These are phyloP conservation scores for Dioctria linearis DNA, from an alignment of 2,888 invertebrate genomes.

Conservation along the genomic window DNA sequence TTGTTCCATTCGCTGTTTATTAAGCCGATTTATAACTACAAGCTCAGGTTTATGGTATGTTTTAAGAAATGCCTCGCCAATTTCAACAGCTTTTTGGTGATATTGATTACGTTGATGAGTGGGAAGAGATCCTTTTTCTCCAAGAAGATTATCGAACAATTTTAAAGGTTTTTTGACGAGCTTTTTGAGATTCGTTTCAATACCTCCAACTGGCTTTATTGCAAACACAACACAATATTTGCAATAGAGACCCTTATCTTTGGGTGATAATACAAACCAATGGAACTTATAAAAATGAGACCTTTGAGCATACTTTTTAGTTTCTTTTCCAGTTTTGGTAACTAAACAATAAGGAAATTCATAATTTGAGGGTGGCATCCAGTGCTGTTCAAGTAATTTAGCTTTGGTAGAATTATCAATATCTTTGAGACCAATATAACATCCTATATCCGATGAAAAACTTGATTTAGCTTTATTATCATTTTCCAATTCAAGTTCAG, in stretches of 20 bases:
- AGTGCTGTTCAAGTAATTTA: background rate
- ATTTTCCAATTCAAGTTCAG: too few species aligned
- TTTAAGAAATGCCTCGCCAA: too few species aligned
- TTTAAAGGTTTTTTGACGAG: constrained; percentile 7
- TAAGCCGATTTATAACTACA: background rate
- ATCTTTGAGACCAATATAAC: background rate
- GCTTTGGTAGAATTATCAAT: background rate
- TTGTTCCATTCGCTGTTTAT: background rate
- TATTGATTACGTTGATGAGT: constrained; percentile 4
- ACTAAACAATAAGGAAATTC: background rate
- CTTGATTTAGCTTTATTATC: background rate
- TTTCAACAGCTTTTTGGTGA: constrained; percentile 7
- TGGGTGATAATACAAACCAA: background rate
- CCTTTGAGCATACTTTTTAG: background rate
- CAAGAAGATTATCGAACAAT: background rate
- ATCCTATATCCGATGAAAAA: constrained; percentile 11
- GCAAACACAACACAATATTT: background rate
- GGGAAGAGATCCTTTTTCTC: background rate
- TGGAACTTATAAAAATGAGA: background rate
- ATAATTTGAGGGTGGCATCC: background rate
- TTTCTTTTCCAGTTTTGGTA: background rate
- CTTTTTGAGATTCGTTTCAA: background rate
- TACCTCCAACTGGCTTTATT: background rate
- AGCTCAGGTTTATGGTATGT: background rate
- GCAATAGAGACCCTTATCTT: constrained; percentile 12